These are phyloP conservation scores for Alligator mississippiensis DNA, from an alignment of 2,113 vertebrate genomes.

Conservation along the genomic window DNA sequence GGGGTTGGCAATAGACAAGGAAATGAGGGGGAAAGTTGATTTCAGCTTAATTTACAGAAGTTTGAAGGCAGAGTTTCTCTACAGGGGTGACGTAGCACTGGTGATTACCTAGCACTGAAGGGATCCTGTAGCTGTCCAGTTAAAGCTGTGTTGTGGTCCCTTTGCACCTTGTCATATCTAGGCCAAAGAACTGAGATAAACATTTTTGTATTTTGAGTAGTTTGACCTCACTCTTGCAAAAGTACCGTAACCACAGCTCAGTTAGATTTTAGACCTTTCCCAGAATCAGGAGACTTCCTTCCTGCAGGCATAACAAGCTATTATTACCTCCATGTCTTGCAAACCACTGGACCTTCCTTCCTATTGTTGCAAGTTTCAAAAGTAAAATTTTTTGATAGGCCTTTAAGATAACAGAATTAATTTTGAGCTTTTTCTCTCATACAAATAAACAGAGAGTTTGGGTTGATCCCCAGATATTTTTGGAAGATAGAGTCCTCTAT, in stretches of 20 bases:
- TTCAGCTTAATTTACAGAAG: background rate
- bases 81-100: background rate
- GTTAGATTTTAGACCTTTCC: background rate
- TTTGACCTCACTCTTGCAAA: background rate
- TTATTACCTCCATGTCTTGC: background rate
- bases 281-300: background rate
- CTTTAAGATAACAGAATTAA: background rate
- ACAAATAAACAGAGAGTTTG: background rate
- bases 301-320: background rate
- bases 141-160: background rate
- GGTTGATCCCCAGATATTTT: background rate
- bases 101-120: background rate
- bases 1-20: background rate
- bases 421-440: background rate
- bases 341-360: background rate
- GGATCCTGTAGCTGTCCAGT: background rate
- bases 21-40: background rate
- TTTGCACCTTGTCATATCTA: background rate
- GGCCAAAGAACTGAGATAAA: background rate
- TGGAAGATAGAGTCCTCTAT: background rate
- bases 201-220: background rate
- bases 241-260: no score
- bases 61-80: background rate
- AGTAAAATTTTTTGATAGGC: no score
- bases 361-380: background rate